Conservation (phyloP, 2,888 invertebrate species). For the Pimpla rufipes region DNA sequence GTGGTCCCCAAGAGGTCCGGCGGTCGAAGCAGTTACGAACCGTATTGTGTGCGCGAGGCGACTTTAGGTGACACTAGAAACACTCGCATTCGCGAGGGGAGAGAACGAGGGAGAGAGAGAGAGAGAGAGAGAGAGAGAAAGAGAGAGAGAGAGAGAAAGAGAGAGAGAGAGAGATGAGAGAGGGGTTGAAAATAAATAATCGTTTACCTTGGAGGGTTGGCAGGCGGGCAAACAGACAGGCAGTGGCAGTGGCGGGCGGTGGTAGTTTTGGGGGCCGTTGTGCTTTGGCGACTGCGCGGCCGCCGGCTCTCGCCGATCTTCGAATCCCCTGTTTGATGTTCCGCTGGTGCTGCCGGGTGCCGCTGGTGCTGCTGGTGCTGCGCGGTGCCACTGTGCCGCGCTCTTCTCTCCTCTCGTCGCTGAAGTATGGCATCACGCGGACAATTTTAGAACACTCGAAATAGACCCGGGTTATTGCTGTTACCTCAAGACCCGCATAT, state of each 20-base stretch:
- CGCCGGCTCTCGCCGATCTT: slow-evolving; percentile 66
- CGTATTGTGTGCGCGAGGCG: background rate
- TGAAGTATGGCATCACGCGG: slow-evolving; percentile 83
- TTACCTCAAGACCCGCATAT: slow-evolving; percentile 69
- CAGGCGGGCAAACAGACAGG: slow-evolving; percentile 68
- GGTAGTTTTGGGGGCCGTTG: slow-evolving; percentile 79
- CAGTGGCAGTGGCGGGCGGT: slow-evolving; percentile 74
- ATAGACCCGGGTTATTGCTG: slow-evolving; percentile 81
- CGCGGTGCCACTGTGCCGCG: slow-evolving; percentile 57
- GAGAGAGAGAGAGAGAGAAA: background rate
- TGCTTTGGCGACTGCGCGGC: slow-evolving; percentile 82
- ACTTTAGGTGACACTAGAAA: background rate
- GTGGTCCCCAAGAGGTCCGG: no score
- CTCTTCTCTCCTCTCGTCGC: slow-evolving; percentile 71
- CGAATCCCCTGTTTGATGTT: slow-evolving; percentile 37
- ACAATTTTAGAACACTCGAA: slow-evolving; percentile 83
- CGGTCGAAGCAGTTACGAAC: background rate
- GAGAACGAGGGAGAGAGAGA: background rate
- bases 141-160: slow-evolving; percentile 2
- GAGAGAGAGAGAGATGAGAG: slow-evolving; percentile 15
- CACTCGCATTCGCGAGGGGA: background rate
- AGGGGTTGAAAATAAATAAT: slow-evolving; percentile 63
- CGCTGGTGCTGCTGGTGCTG: slow-evolving; percentile 68
- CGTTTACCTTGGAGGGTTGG: slow-evolving; percentile 81
- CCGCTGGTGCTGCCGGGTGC: slow-evolving; percentile 58